A percentile compares a stretch with the other conserved stretches of the same genome.
Conservation (phyloP, 1,140 invertebrate species). For the Nylanderia fulva region DNA sequence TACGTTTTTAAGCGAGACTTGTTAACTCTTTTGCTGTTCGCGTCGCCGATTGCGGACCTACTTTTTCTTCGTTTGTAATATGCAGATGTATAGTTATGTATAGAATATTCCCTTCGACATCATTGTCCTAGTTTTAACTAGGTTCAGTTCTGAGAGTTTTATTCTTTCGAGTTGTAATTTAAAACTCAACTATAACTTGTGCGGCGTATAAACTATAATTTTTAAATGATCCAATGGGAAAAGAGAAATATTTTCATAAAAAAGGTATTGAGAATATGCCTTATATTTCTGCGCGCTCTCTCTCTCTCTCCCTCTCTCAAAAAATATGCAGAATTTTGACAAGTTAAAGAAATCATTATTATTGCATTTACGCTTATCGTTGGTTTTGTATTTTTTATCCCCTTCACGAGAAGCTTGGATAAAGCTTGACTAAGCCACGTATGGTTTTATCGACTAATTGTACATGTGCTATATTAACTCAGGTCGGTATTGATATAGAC, state of each 20-base stretch:
- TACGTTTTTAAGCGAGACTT: slow-evolving; percentile 38
- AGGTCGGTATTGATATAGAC: slow-evolving; percentile 30
- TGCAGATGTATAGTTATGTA: neutral
- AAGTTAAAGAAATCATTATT: neutral
- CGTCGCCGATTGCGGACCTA: slow-evolving; percentile 18
- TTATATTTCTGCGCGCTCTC: too few relatives aligned
- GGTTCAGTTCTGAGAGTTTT: neutral
- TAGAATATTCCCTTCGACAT: neutral
- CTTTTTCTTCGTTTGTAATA: slow-evolving; percentile 32
- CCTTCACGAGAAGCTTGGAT: neutral
- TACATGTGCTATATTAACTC: slow-evolving; percentile 37
- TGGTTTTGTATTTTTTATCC: neutral
- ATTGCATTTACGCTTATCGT: neutral
- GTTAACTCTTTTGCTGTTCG: slow-evolving; percentile 21
- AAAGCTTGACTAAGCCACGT: neutral
- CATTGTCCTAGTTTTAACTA: neutral
- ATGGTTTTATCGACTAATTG: slow-evolving; percentile 49
- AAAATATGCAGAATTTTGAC: neutral
- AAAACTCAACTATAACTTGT: neutral
- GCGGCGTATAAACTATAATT: neutral
- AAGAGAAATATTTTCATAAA: neutral
- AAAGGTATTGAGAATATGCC: neutral
- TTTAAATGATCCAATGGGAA: neutral
- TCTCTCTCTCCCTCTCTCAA: neutral
- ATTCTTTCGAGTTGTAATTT: slow-evolving; percentile 10